phyloP scores from a whole-genome alignment of 2,888 invertebrate genomes.

The Lissocephala sabroskyi region DNA sequence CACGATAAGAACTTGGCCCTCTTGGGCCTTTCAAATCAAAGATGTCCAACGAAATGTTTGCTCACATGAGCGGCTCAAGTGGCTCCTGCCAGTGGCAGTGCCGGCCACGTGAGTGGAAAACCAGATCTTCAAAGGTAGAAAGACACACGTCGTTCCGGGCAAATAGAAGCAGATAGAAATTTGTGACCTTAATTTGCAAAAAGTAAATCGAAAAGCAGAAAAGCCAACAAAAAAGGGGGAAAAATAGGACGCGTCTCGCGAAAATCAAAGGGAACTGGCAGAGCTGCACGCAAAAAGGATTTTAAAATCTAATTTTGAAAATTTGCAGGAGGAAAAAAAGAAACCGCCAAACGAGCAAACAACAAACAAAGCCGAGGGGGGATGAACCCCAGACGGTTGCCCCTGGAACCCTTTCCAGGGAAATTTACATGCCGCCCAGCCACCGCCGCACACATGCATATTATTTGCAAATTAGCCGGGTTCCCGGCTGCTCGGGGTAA shows the following conservation, averaged over 20 bases:
- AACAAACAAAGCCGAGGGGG: conserved; percentile 1
- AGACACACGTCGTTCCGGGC: conserved; percentile 14
- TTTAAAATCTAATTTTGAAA: conserved; percentile 69
- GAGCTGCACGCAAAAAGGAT: conserved; percentile 52
- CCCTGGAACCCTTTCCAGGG: conserved; percentile 30
- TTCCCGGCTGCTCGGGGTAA: conserved; percentile 4
- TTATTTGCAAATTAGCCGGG: conserved; percentile 70
- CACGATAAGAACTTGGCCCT: background rate
- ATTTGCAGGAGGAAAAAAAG: conserved; percentile 32
- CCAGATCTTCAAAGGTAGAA: conserved; percentile 59
- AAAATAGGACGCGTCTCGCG: conserved; percentile 1
- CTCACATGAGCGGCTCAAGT: conserved; percentile 36
- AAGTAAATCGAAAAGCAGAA: conserved; percentile 55
- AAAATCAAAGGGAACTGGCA: conserved; percentile 13
- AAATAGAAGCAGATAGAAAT: conserved; percentile 34
- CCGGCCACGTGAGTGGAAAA: conserved; percentile 50
- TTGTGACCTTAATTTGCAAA: conserved; percentile 70
- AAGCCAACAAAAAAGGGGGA: conserved; percentile 20
- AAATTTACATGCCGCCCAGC: conserved; percentile 53
- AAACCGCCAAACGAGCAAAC: conserved; percentile 49
- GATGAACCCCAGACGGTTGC: background rate
- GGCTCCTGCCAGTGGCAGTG: conserved; percentile 15
- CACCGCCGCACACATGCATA: conserved; percentile 42
- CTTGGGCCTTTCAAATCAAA: conserved; percentile 43
- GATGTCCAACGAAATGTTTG: conserved; percentile 56